phyloP scores from a whole-genome alignment of 2,113 vertebrate species.

The Gavia stellata region DNA sequence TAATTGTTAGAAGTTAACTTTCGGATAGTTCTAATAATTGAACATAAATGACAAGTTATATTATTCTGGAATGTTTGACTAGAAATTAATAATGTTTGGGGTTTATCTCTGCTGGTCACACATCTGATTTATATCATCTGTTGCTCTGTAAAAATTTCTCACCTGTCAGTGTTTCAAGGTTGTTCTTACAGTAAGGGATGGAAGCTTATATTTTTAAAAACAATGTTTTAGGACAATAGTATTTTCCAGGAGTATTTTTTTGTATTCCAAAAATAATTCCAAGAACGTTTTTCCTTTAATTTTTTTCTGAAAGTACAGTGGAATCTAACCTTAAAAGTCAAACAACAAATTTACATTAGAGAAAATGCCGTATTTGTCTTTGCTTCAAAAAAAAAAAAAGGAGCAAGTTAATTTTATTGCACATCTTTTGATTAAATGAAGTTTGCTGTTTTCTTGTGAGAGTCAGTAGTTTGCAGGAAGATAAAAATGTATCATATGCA shows the following conservation, averaged over 20 bases:
- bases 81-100: background rate
- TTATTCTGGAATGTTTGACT: background rate
- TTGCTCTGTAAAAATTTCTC: background rate
- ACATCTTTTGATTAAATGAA: background rate
- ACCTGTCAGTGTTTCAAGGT: background rate
- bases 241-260: background rate
- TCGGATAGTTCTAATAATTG: background rate
- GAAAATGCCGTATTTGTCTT: background rate
- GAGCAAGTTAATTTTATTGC: background rate
- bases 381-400: background rate
- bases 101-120: background rate
- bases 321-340: background rate
- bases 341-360: background rate
- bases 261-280: background rate
- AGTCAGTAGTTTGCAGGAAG: background rate
- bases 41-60: background rate
- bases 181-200: background rate
- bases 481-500: background rate
- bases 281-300: background rate
- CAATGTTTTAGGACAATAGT: background rate
- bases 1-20: background rate
- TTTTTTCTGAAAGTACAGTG: background rate
- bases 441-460: background rate
- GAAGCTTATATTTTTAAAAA: background rate
- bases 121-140: background rate